Base-by-base conservation (phyloP, 2,797 vertebrate species). In the Hephaestus fuliginosus region DNA sequence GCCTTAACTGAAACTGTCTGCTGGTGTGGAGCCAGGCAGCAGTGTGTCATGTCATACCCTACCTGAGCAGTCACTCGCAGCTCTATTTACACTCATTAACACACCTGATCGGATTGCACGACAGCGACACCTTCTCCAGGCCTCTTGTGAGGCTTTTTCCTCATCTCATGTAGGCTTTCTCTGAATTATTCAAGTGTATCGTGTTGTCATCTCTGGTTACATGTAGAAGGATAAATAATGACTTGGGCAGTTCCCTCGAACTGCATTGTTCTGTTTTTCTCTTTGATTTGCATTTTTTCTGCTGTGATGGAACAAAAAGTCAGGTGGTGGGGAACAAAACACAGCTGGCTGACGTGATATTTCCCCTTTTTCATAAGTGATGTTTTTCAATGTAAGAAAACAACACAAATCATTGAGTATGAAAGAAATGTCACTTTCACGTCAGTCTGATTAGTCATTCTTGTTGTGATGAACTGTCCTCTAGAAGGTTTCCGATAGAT, bases 111-210 rank as follows among this genome's bases (percentile, higher is more conserved):
- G 0, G 28, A 17, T 83, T 74, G 12, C 71, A 5, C 15, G 81
- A 82, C 76, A 77, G 68, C 6, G 7, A 79, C 56, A 76, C 77
- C 79, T 72, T 75, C 68, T 52, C 10, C 41, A 2, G 66, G 49
- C 61, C 52, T 39, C n/a, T 60, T 48, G 41, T 17, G 49, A 36
- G 56, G 30, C 60, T 52, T 28, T 49, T 20, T 43, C 43, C 20
- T 74, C 60, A 64, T 70, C 33, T 72, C n/a, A 8, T 51, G 67
- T 51, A 11, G 30, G 36, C 56, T 46, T 48, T 46, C 52, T 62
- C 43, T 85, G 22, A 76, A 79, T 83, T 74, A 86, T 86, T 83
- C 39, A 74, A 20, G 51, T 14, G 41, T 74, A 70, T 71, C 53
- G 13, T 55, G 67, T 53, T 58, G 6, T 61, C 53, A 6, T 76